These are phyloP conservation scores for Andrena bicolor DNA, from an alignment of 2,888 invertebrate genomes.

Conservation along the genomic window DNA sequence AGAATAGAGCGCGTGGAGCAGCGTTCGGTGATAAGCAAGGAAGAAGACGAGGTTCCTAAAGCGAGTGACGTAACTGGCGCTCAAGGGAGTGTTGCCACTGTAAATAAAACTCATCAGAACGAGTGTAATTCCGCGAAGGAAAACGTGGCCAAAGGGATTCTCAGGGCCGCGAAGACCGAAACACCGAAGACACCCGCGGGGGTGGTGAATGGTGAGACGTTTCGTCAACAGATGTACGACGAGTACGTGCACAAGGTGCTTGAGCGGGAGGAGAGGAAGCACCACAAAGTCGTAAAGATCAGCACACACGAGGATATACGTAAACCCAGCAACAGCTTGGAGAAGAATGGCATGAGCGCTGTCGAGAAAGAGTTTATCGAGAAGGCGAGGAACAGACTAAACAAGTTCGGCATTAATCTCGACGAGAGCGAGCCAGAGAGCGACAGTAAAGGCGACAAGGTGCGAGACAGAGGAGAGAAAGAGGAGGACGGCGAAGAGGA, in stretches of 20 bases:
- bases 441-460: slow-evolving; percentile 62
- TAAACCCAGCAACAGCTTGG: slow-evolving; percentile 43
- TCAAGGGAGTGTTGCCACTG: no score
- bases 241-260: slow-evolving; percentile 93
- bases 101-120: neutral
- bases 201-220: slow-evolving; percentile 88
- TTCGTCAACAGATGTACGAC: slow-evolving; percentile 93
- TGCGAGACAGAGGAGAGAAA: slow-evolving; percentile 76
- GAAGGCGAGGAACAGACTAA: slow-evolving; percentile 90
- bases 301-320: slow-evolving; percentile 86
- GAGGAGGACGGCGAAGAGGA: slow-evolving; percentile 81
- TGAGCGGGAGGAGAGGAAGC: slow-evolving; percentile 91
- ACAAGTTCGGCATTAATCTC: slow-evolving; percentile 89
- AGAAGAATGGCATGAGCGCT: slow-evolving; percentile 80
- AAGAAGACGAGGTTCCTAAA: neutral
- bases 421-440: slow-evolving; percentile 85
- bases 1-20: slow-evolving; percentile 60
- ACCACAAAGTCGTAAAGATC: slow-evolving; percentile 93
- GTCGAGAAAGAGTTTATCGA: slow-evolving; percentile 92
- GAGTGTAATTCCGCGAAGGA: neutral
- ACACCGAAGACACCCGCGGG: slow-evolving; percentile 81
- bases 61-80: slow-evolving; percentile 21
- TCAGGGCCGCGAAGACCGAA: slow-evolving; percentile 42
- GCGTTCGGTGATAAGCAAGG: slow-evolving; percentile 38
- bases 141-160: neutral